Percentiles rank a stretch among this genome's conserved stretches.
phyloP scores from a whole-genome alignment of 2,113 vertebrate species.

The Nesoenas mayeri region DNA sequence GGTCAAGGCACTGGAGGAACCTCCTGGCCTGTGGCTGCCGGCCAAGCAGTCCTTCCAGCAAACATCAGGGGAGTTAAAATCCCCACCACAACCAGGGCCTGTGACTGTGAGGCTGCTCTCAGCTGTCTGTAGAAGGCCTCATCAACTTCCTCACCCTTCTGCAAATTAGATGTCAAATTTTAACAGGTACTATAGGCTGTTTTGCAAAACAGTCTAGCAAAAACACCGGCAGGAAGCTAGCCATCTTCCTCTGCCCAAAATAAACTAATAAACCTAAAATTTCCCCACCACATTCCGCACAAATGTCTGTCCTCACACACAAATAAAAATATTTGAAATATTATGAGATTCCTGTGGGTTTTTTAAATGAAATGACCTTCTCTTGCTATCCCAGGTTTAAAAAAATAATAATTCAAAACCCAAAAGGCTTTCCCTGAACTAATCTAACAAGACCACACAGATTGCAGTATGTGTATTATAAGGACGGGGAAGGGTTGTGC shows the following conservation, averaged over 20 bases:
- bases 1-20: no score
- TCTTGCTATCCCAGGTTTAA: not conserved
- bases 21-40: no score
- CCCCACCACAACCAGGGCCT: no score
- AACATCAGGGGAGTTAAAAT: no score
- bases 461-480: not conserved
- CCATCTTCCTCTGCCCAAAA: not conserved
- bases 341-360: not conserved
- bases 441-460: not conserved
- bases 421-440: not conserved
- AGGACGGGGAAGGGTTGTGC: not conserved
- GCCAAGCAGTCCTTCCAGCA: no score
- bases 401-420: not conserved
- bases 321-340: constrained; percentile 2
- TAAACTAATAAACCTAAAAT: not conserved
- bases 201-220: not conserved
- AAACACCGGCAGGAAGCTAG: not conserved
- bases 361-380: not conserved
- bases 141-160: not conserved
- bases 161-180: not conserved
- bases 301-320: not conserved
- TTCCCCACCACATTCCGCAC: not conserved
- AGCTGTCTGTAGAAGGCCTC: no score
- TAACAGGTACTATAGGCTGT: not conserved
- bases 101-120: no score